Evolutionary conservation across 2,113 vertebrate species (phyloP), one percentile per base, ranked within the genome.

Genomic region (Zosterops borbonicus): DNA sequence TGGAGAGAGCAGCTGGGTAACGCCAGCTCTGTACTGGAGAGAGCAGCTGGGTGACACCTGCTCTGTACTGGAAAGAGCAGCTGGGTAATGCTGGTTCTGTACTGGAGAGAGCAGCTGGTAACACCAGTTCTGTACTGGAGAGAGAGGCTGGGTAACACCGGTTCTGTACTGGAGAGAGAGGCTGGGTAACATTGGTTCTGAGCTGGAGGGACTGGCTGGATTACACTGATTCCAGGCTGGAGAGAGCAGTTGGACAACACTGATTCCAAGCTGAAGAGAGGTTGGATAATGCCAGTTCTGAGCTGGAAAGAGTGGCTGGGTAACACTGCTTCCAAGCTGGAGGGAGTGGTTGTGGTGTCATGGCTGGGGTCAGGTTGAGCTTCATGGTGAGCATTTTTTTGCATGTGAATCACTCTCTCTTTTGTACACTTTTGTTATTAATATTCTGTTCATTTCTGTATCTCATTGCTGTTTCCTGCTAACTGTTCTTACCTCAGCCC

Each of bases 41-140:
- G 22, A 50, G 53, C 3, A 1, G 17, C 0, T 22, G 28, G 28
- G 9, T 18, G 39, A 62, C n/a, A n/a, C n/a, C n/a, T n/a, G n/a
- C n/a, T 60, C 35, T 3, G 23, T 2, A 6, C n/a, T 5, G 9
- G 15, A 49, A 44, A 3, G 12, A 52, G 46, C 4, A 2, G 12
- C 1, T 20, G 46, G 46, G 3, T 14, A 35, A 35, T 1, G 2
- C 9, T 0, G 2, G 23, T 47, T 67, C 33, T 1, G 5, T 13
- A 12, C 27, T 3, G 9, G 46, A 47, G 39, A 41, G 37, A 42
- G 13, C n/a, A n/a, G n/a, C n/a, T n/a, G n/a, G 8, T 31, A 64
- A 42, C 1, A 2, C 29, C 3, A 3, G 23, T 19, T 68, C 64
- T 3, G 3, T 14, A 4, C 24, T 9, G 18, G 46, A 69, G 24